Percentiles rank a stretch among this genome's conserved stretches.
These are phyloP conservation scores for Notodonta dromedarius DNA, from an alignment of 2,888 invertebrate species.

Conservation along the genomic window DNA sequence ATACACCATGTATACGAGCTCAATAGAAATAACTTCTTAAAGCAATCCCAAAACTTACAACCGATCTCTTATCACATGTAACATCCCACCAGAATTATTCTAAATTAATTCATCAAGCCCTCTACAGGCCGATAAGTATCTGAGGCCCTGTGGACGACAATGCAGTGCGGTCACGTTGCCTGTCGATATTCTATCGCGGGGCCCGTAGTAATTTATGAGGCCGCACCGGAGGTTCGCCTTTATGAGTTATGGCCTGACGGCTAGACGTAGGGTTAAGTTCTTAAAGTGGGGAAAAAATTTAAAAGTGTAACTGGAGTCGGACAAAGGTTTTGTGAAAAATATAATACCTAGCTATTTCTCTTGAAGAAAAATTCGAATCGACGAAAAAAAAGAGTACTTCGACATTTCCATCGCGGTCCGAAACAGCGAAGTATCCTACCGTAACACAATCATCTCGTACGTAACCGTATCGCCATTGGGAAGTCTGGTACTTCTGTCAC, in stretches of 20 bases:
- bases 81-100: not conserved
- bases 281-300: constrained; percentile 32
- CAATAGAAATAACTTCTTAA: too few species aligned
- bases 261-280: constrained; percentile 38
- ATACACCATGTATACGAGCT: too few species aligned
- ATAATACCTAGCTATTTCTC: not conserved
- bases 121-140: constrained; percentile 18
- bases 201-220: constrained; percentile 54
- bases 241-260: constrained; percentile 53
- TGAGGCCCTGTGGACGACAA: constrained; percentile 9
- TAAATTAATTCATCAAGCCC: constrained; percentile 18
- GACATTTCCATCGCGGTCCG: too few species aligned
- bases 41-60: too few species aligned
- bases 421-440: too few species aligned
- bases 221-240: constrained; percentile 34
- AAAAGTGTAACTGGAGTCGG: constrained; percentile 25
- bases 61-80: not conserved
- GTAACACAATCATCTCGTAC: too few species aligned
- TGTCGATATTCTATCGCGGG: constrained; percentile 59
- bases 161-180: constrained; percentile 49
- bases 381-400: too few species aligned
- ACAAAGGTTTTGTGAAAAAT: not conserved
- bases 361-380: too few species aligned
- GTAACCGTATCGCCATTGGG: too few species aligned
- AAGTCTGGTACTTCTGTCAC: too few species aligned